Evolutionary conservation across 2,888 invertebrate species (phyloP), one percentile per base, ranked within the genome.

Genomic region (Nomada fabriciana): DNA sequence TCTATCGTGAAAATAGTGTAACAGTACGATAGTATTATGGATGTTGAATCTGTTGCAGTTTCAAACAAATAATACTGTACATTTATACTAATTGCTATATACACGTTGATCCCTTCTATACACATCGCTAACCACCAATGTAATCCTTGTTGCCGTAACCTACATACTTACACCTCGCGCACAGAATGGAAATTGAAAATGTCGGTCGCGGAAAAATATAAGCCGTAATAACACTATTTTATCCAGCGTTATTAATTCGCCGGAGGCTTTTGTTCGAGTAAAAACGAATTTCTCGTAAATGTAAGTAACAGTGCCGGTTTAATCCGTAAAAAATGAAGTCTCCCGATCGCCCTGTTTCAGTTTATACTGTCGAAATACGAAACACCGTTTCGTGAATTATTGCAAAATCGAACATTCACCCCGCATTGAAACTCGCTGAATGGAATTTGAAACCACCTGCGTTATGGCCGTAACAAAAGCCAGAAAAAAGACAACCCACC

Each of bases 221-320:
- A 67, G 50, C 23, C 53, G 43, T 47, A 59, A 59, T 50, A 74
- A 74, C 23, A 23, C n/a, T 18, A 47, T 67, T 65, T 59, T 47
- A 57, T 67, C 18, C 13, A 50, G 23, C 2, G 57, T 67, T 74
- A 74, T 50, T 67, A 67, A 57, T 20, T 42, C 20, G 10, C 20
- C 9, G 3, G 20, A 15, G 57, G 53, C 47, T 47, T 57, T 57
- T 65, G 55, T 74, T 52, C n/a, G 20, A 60, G 15, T 23, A 57
- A 55, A 65, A 74, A 59, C n/a, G 60, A 53, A 50, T 52, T 73
- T 23, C n/a, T 47, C 59, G 50, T 57, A 57, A 73, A 73, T 57
- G 47, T 18, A 67, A 36, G 47, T 18, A 43, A 73, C 55, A 47
- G 65, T 73, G 5, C 73, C 55, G 25, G 47, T 11, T 55, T 64